phyloP scores from a whole-genome alignment of 2,797 vertebrate species.

The Sebastes diaconus region DNA sequence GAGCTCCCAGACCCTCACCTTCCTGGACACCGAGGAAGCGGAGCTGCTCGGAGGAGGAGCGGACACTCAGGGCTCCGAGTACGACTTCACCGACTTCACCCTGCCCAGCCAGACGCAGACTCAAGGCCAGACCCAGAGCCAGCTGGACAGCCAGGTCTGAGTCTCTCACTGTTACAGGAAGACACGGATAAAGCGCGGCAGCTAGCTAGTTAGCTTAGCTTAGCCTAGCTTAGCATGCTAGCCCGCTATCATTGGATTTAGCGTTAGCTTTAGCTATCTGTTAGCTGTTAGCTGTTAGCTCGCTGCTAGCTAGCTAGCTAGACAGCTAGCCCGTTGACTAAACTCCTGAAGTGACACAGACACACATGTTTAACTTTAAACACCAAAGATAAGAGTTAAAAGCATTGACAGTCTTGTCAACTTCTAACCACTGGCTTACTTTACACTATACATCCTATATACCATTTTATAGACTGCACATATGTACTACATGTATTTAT shows the following conservation, averaged over 20 bases:
- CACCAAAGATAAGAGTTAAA: too few species aligned
- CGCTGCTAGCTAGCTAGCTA: neutral
- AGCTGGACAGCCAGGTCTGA: constrained; percentile 87
- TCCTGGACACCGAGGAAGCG: constrained; percentile 95
- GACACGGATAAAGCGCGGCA: constrained; percentile 69
- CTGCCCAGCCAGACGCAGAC: constrained; percentile 95
- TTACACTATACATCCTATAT: too few species aligned
- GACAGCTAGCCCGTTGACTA: neutral
- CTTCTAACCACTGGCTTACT: too few species aligned
- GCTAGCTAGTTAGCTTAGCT: constrained; percentile 27
- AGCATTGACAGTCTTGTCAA: too few species aligned
- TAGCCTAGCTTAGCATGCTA: constrained; percentile 25
- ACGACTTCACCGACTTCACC: constrained; percentile 96
- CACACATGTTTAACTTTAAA: too few species aligned
- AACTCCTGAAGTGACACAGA: neutral
- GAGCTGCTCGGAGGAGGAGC: constrained; percentile 88
- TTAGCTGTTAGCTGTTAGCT: neutral
- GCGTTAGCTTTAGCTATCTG: constrained; percentile 44
- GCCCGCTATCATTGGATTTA: constrained; percentile 47
- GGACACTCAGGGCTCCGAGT: constrained; percentile 95
- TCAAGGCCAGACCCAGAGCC: constrained; percentile 89
- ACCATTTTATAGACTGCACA: too few species aligned
- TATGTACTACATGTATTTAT: too few species aligned
- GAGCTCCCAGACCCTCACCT: constrained; percentile 97
- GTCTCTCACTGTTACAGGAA: constrained; percentile 53